These are phyloP conservation scores for Platycheirus albimanus DNA, from an alignment of 2,888 invertebrate genomes.

Conservation along the genomic window DNA sequence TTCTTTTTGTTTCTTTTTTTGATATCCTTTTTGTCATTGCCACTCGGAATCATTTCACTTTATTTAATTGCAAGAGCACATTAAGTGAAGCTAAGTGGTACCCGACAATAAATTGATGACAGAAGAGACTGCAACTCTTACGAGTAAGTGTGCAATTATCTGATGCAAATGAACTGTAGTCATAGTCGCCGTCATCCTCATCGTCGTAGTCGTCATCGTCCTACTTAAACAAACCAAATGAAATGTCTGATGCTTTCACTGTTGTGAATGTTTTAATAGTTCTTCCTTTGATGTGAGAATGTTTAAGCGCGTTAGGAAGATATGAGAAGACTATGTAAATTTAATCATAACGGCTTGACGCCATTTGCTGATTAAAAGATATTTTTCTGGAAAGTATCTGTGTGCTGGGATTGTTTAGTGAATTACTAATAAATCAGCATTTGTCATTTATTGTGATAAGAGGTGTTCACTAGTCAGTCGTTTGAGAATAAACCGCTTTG, in stretches of 20 bases:
- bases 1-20: slow-evolving; percentile 10
- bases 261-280: not conserved
- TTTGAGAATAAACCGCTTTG: too few species aligned
- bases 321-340: not conserved
- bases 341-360: slow-evolving; percentile 12
- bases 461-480: too few species aligned
- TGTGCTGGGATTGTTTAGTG: not conserved
- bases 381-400: not conserved
- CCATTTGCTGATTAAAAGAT: slow-evolving; percentile 7
- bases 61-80: slow-evolving; percentile 46
- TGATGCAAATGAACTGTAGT: slow-evolving; percentile 45
- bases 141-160: slow-evolving; percentile 49
- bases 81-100: slow-evolving; percentile 21
- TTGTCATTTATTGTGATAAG: not conserved
- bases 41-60: slow-evolving; percentile 39
- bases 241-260: slow-evolving; percentile 9
- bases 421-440: not conserved
- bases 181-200: not conserved
- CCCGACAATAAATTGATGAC: slow-evolving; percentile 31
- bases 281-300: not conserved
- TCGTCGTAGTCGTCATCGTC: not conserved
- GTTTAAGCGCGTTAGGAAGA: not conserved
- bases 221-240: slow-evolving; percentile 18
- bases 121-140: slow-evolving; percentile 11
- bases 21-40: not conserved